Conservation (phyloP, 1,140 invertebrate genomes). For the Ctenoplectra terminalis region DNA sequence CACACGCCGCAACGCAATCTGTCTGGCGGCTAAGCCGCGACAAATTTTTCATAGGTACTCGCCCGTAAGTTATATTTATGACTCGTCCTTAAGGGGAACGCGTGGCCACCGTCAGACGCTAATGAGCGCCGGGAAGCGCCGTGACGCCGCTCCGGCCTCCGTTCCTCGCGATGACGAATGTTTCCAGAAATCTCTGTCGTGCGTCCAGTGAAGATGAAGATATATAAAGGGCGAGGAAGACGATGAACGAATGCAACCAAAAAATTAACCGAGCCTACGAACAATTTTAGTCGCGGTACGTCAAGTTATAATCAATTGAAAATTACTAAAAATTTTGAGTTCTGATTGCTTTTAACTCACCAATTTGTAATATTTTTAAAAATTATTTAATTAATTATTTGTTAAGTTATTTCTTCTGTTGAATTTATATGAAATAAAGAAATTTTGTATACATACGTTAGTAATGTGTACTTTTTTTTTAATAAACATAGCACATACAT, state of each 20-base stretch:
- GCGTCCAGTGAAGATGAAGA: not conserved
- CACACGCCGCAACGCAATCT: conserved; percentile 55
- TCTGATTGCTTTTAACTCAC: too few species aligned
- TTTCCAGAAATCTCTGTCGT: conserved; percentile 59
- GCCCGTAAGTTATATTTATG: conserved; percentile 73
- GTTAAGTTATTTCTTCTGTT: too few species aligned
- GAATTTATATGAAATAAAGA: too few species aligned
- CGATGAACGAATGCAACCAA: not conserved
- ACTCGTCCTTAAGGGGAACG: conserved; percentile 69
- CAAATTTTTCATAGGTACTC: conserved; percentile 75
- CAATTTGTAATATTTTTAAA: too few species aligned
- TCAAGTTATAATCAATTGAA: too few species aligned
- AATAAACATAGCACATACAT: too few species aligned
- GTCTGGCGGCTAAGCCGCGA: conserved; percentile 67
- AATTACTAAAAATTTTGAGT: too few species aligned
- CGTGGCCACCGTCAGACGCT: conserved; percentile 68
- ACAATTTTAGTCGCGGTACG: not conserved
- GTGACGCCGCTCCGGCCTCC: conserved; percentile 16
- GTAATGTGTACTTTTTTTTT: too few species aligned
- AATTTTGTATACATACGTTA: too few species aligned
- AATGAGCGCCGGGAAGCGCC: conserved; percentile 67
- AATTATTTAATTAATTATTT: too few species aligned
- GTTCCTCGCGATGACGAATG: conserved; percentile 68
- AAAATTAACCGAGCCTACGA: not conserved
- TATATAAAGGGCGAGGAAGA: not conserved